These are phyloP conservation scores for Drosophila austrosaltans DNA, from an alignment of 2,888 invertebrate genomes.

Conservation along the genomic window DNA sequence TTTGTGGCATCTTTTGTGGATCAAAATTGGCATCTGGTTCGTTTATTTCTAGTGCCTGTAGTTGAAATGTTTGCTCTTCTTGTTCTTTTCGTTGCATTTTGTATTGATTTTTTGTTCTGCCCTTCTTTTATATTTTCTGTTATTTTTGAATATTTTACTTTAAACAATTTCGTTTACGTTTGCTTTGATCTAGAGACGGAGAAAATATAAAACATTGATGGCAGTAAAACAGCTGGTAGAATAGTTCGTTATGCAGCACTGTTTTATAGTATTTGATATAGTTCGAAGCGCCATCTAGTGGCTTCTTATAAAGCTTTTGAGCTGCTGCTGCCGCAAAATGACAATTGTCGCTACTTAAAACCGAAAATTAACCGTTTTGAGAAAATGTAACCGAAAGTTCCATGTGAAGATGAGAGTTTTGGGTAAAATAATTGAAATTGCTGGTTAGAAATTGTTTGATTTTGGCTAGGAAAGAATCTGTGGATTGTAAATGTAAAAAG, in stretches of 20 bases:
- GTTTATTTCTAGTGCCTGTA: slow-evolving; percentile 80
- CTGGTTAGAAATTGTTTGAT: too few species aligned
- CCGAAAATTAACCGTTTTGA: not conserved
- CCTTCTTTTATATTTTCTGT: not conserved
- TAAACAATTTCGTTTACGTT: not conserved
- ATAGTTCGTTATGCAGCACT: not conserved
- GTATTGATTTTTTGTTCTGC: not conserved
- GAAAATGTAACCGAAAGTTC: too few species aligned
- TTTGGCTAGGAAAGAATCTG: too few species aligned
- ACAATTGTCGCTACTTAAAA: not conserved
- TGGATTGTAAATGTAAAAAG: too few species aligned
- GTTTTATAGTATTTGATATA: too few species aligned
- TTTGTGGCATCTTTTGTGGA: slow-evolving; percentile 74
- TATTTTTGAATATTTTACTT: not conserved
- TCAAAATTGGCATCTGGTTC: slow-evolving; percentile 80
- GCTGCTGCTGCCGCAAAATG: not conserved
- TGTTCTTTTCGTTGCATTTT: slow-evolving; percentile 24
- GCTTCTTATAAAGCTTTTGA: not conserved
- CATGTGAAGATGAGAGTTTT: too few species aligned
- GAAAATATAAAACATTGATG: too few species aligned
- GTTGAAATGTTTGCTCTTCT: slow-evolving; percentile 76
- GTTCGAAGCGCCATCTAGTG: not conserved
- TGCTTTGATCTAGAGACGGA: too few species aligned
- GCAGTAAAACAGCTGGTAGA: not conserved
- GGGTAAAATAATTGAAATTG: too few species aligned